Conservation (phyloP, 2,888 invertebrate genomes). For the Melangyna quadrimaculata region DNA sequence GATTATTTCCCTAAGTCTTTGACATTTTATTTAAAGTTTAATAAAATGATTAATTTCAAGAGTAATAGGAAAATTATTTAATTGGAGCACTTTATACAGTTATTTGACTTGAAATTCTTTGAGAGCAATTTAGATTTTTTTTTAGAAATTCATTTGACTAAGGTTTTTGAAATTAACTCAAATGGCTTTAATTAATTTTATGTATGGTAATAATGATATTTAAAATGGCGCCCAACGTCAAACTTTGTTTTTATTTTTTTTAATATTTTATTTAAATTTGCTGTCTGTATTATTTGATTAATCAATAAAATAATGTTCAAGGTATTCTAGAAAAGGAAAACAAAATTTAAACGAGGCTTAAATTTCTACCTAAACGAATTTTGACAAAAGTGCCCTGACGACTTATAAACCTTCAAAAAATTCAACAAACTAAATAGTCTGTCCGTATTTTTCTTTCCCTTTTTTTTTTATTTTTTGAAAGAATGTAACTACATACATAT, state of each 20-base stretch:
- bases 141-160: not conserved
- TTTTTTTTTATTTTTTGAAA: not conserved
- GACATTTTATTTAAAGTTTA: not conserved
- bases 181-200: not conserved
- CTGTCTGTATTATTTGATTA: no score
- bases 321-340: no score
- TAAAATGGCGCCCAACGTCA: not conserved
- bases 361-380: no score
- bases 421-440: no score
- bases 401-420: no score
- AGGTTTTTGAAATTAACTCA: not conserved
- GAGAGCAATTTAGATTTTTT: not conserved
- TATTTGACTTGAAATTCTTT: not conserved
- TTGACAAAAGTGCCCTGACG: no score
- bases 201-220: not conserved
- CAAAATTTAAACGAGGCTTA: no score
- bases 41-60: not conserved
- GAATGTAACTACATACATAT: no score
- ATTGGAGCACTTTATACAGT: not conserved
- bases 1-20: not conserved
- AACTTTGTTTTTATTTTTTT: not conserved
- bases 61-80: not conserved
- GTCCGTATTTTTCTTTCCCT: not conserved
- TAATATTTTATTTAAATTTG: not conserved
- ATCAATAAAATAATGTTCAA: no score